Base-by-base conservation (phyloP, 2,113 vertebrate species). In the Nettapus auritus region DNA sequence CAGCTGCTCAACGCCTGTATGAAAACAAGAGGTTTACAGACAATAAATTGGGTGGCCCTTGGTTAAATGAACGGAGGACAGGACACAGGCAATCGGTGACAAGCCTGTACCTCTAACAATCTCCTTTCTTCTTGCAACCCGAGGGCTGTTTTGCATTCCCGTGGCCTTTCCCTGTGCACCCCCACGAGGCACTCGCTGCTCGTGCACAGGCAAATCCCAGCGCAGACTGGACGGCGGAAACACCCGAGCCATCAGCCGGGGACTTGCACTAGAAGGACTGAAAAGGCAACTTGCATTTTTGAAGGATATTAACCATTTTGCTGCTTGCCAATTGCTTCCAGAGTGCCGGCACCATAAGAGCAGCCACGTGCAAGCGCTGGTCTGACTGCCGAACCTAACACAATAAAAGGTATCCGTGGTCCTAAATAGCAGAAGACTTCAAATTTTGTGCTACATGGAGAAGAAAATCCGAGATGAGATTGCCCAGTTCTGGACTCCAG, bases 331-430 rank as follows among this genome's bases (percentile, higher is more conserved):
- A 8, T 36, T 42, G 9, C 55, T 82, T 67, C 34, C 82, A 73
- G 19, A 36, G n/a, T 1, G 0, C 4, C 36, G 29, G 42, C 15
- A 73, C 18, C 31, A 21, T 31, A 15, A 34, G 9, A 46, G 17
- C 26, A 53, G 15, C 10, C 29, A 26, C 21, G 16, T 4, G 25
- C 52, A 53, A 70, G 86, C 42, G 6, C 29, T 1, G 1, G 9
- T 33, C 57, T 86, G 21, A 44, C 29, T 36, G n/a, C 56, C 38
- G 38, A 76, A 22, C 29, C 25, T 28, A 22, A 13, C 3, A 50
- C 0, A 1, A 8, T 11, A 31, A 11, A 26, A 66, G 19, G 3
- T 15, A 70, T 8, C 63, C 25, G 44, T n/a, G 21, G 38, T 44
- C 34, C 59, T 4, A n/a, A 36, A 56, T 8, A 86, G 66, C 1